Evolutionary conservation across 1,140 invertebrate genomes (phyloP).

Genomic region (Camponotus pennsylvanicus): DNA sequence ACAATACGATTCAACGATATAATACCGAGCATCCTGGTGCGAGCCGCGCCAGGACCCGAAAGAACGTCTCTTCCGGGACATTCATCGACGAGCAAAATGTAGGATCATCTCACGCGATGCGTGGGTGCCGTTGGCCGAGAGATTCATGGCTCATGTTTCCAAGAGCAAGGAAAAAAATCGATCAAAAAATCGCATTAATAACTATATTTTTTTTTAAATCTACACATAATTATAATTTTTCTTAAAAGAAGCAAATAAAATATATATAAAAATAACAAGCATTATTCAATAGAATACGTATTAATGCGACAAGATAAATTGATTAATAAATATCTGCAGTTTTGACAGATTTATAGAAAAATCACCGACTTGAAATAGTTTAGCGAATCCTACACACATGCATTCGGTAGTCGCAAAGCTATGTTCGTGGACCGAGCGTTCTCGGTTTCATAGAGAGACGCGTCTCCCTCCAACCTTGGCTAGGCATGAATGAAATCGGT

Average conservation of each 20-base stretch:
- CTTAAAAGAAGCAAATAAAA: background rate
- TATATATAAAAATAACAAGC: background rate
- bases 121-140: constrained; percentile 47
- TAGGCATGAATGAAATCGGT: constrained; percentile 65
- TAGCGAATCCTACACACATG: background rate
- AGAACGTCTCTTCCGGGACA: constrained; percentile 73
- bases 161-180: background rate
- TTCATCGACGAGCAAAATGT: constrained; percentile 64
- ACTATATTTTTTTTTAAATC: background rate
- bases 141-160: constrained; percentile 44
- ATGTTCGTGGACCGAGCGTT: constrained; percentile 9
- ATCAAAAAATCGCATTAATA: constrained; percentile 11
- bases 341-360: background rate
- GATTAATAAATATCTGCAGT: background rate
- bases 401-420: constrained; percentile 20
- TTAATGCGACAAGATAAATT: background rate
- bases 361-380: constrained; percentile 11
- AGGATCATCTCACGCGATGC: constrained; percentile 68
- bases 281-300: background rate
- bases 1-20: constrained; percentile 63
- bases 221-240: too few species aligned
- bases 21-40: constrained; percentile 70
- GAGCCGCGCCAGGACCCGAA: constrained; percentile 35
- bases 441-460: constrained; percentile 48
- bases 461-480: constrained; percentile 49